Evolutionary conservation across 2,888 invertebrate genomes (phyloP), one percentile per base, ranked within the genome.

Genomic region (Drosophila falleni): DNA sequence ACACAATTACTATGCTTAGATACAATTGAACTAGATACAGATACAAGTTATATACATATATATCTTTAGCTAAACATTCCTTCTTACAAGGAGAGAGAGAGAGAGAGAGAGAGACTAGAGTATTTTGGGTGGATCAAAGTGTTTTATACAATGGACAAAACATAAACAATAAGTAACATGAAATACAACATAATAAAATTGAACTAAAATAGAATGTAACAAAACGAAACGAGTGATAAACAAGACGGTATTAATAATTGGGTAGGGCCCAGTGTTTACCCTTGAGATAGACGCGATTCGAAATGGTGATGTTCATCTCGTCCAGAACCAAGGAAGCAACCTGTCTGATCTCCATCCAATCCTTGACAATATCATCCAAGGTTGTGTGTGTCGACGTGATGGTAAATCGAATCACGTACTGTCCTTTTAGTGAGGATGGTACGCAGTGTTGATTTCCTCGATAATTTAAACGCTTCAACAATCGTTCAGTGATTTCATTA

Each of bases 361-460:
- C 98, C 78, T 96, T 95, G 80, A 93, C 67, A 80, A 97, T 95
- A 89, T 96, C 96, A 75, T 96, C 96, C 51, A 95, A 94, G 0
- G 96, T 96, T 0, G 96, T 98, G 87, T 95, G 95, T 54, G 96
- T 95, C 0, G 98, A 98, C 0, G 99, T 98, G 37, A 99, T 96
- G 0, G 98, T 98, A 92, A 99, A 99, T 3, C 93, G 84, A 13
- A 98, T 98, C 53, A 98, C 97, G 91, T 97, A 97, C 91, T 95
- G 95, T 0, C 96, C 97, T 90, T 98, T 98, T 66, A 99, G 94
- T 63, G 97, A 96, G 0, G 98, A 98, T 0, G 99, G 99, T 0
- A 99, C 98, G 76, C 98, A 98, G 92, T 99, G 98, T 8, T 99
- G 94, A 81, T 96, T 95, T 8, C 98, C 98, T 0, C 97, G 95